Evolutionary conservation across 2,888 invertebrate species (phyloP).

Genomic region (Hirtodrosophila confusa): DNA sequence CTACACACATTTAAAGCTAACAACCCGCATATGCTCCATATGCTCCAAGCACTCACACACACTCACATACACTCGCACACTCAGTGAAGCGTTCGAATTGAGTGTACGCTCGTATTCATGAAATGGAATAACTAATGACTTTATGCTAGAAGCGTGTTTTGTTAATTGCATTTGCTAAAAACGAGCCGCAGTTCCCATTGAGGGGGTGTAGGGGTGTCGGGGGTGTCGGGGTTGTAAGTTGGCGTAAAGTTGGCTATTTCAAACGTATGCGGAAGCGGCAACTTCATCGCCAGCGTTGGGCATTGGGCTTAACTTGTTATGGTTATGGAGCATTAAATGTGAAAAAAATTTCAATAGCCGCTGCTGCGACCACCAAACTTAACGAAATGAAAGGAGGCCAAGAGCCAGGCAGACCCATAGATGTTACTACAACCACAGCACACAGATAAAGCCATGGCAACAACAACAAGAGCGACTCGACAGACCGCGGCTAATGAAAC

Average conservation of each 20-base stretch:
- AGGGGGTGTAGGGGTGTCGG: not conserved
- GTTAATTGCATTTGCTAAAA: conserved; percentile 78
- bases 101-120: conserved; percentile 67
- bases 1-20: conserved; percentile 24
- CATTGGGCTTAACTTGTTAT: conserved; percentile 48
- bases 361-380: conserved; percentile 74
- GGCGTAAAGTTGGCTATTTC: conserved; percentile 5
- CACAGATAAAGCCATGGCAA: conserved; percentile 40
- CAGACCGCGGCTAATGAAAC: conserved; percentile 75
- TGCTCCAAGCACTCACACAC: conserved; percentile 48
- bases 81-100: conserved; percentile 72
- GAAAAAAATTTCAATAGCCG: conserved; percentile 67
- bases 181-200: conserved; percentile 60
- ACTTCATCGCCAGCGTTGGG: conserved; percentile 25
- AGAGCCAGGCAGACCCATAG: conserved; percentile 33
- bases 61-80: conserved; percentile 16
- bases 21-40: conserved; percentile 59
- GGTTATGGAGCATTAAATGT: conserved; percentile 60
- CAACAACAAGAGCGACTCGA: conserved; percentile 40
- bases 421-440: conserved; percentile 45
- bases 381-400: conserved; percentile 73
- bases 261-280: conserved; percentile 17
- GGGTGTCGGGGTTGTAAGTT: not conserved
- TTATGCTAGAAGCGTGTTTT: conserved; percentile 79
- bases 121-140: conserved; percentile 78